A percentile compares a stretch with the other conserved stretches of the same genome.
These are phyloP conservation scores for Trichacis sp. DNA, from an alignment of 2,888 invertebrate genomes.

Conservation along the genomic window DNA sequence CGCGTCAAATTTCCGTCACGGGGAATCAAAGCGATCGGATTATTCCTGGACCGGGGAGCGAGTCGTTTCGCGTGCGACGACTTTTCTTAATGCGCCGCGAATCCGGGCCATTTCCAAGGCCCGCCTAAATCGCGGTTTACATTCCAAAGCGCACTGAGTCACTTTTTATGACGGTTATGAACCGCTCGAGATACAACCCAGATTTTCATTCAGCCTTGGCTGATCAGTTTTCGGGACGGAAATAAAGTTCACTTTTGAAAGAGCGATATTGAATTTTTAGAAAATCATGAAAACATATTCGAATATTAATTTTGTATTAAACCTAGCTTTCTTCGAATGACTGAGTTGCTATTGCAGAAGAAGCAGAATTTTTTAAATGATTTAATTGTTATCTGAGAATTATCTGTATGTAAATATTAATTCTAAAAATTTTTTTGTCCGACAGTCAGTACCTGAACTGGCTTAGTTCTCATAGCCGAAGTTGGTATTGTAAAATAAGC, in stretches of 20 bases:
- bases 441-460: no score
- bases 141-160: not conserved
- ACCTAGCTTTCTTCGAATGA: no score
- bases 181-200: conserved; percentile 1
- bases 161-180: conserved; percentile 5
- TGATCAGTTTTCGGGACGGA: not conserved
- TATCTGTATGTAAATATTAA: no score
- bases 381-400: no score
- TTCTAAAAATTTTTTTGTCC: no score
- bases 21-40: conserved; percentile 6
- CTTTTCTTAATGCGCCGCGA: not conserved
- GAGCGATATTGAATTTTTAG: no score
- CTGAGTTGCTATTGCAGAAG: no score
- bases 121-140: not conserved
- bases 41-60: conserved; percentile 13
- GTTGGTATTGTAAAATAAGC: no score
- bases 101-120: not conserved
- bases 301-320: no score
- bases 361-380: no score
- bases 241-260: not conserved
- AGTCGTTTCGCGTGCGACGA: conserved; percentile 2
- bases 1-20: conserved; percentile 7
- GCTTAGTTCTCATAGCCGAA: no score
- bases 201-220: not conserved
- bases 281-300: no score